phyloP scores from a whole-genome alignment of 1,140 invertebrate species.

The Drosophila funebris region DNA sequence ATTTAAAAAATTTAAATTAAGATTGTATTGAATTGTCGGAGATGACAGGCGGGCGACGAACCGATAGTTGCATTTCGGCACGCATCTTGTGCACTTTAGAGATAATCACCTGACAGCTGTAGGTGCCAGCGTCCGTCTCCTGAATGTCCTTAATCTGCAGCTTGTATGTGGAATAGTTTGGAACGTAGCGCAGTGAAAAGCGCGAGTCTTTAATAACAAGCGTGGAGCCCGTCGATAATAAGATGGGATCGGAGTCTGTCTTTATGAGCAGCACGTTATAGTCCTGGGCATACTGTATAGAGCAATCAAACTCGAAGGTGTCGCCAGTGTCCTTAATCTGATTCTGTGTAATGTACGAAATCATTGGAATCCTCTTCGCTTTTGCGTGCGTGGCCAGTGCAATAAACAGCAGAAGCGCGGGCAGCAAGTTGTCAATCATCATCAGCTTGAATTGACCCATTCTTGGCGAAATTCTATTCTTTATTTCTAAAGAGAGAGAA shows the following conservation, averaged over 20 bases:
- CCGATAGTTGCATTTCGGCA: conserved; percentile 92
- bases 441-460: conserved; percentile 48
- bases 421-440: conserved; percentile 31
- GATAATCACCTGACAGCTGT: conserved; percentile 94
- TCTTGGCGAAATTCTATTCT: no score
- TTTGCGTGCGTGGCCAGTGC: conserved; percentile 48
- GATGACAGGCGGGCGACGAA: conserved; percentile 94
- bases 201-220: conserved; percentile 94
- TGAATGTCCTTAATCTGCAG: conserved; percentile 97
- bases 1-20: conserved; percentile 2
- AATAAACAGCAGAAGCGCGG: conserved; percentile 27
- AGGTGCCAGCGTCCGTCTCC: conserved; percentile 95
- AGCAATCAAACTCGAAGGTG: conserved; percentile 93
- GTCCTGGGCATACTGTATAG: conserved; percentile 94
- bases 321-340: conserved; percentile 96
- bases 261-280: conserved; percentile 94
- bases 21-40: conserved; percentile 96
- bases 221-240: conserved; percentile 90
- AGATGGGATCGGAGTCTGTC: conserved; percentile 84
- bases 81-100: conserved; percentile 90
- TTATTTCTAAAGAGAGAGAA: conserved; percentile 37
- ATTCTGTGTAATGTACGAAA: conserved; percentile 95
- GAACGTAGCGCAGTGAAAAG: conserved; percentile 93
- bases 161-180: conserved; percentile 90
- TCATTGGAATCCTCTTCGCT: conserved; percentile 93